Percentiles rank a stretch among this genome's conserved stretches.
Evolutionary conservation across 2,888 invertebrate species (phyloP).

Genomic region (Agrotis clavis): DNA sequence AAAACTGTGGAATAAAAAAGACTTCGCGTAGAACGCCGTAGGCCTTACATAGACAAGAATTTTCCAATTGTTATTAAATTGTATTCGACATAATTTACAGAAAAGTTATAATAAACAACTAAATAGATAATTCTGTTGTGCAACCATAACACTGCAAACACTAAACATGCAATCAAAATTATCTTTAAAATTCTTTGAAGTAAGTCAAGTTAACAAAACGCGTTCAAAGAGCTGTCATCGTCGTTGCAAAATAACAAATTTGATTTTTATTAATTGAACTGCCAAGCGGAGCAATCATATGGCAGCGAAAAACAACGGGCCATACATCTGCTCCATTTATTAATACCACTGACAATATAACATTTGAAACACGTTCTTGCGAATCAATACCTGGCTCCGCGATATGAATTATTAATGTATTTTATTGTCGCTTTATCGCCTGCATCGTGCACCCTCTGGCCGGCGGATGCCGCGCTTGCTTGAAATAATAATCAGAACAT

Average conservation of each 20-base stretch:
- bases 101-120: background rate
- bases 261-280: constrained; percentile 86
- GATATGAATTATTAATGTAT: constrained; percentile 90
- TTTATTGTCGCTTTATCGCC: constrained; percentile 90
- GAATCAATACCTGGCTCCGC: constrained; percentile 86
- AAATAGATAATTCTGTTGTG: constrained; percentile 7
- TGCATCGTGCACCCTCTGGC: constrained; percentile 75
- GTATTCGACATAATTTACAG: background rate
- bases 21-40: background rate
- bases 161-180: constrained; percentile 27
- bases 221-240: constrained; percentile 46
- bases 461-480: constrained; percentile 72
- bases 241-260: constrained; percentile 76
- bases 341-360: constrained; percentile 87
- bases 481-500: constrained; percentile 89
- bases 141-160: constrained; percentile 2
- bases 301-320: constrained; percentile 76
- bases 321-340: constrained; percentile 89
- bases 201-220: constrained; percentile 17
- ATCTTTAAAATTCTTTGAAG: constrained; percentile 32
- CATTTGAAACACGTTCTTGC: constrained; percentile 90
- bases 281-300: constrained; percentile 78
- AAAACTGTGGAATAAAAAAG: background rate
- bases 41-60: too few species aligned
- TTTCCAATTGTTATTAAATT: too few species aligned